Evolutionary conservation across 2,113 vertebrate genomes (phyloP).

Genomic region (Sinocyclocheilus grahami): DNA sequence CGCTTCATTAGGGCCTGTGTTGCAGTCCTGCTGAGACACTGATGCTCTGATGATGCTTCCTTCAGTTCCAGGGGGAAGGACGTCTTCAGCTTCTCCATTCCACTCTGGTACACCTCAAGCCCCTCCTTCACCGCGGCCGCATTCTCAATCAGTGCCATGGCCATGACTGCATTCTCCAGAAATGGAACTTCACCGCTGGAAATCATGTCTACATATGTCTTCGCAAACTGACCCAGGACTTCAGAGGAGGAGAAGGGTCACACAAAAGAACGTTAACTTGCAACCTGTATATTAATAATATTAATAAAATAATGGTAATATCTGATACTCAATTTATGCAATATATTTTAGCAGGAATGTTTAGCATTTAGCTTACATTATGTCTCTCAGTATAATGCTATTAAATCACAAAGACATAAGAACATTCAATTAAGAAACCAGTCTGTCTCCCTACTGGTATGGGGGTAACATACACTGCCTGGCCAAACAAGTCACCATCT

Average conservation of each 20-base stretch:
- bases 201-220: slow-evolving; percentile 62
- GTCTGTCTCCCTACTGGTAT: no score
- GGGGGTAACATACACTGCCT: no score
- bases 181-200: slow-evolving; percentile 61
- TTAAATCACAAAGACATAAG: no score
- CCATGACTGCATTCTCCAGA: slow-evolving; percentile 64
- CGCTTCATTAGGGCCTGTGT: slow-evolving; percentile 55
- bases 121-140: slow-evolving; percentile 55
- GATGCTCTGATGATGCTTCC: slow-evolving; percentile 62
- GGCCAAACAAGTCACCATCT: no score
- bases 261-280: neutral
- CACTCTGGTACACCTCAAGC: slow-evolving; percentile 47
- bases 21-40: slow-evolving; percentile 45
- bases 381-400: no score
- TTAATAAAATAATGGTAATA: no score
- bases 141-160: slow-evolving; percentile 68
- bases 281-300: no score
- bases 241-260: neutral
- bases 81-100: slow-evolving; percentile 33
- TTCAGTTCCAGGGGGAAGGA: slow-evolving; percentile 55
- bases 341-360: no score
- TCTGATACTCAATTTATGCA: no score
- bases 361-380: no score
- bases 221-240: slow-evolving; percentile 58
- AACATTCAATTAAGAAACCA: no score